Percentiles rank a stretch among this genome's conserved stretches.
Conservation (phyloP, 2,797 vertebrate genomes). For the Florisuga fusca region DNA sequence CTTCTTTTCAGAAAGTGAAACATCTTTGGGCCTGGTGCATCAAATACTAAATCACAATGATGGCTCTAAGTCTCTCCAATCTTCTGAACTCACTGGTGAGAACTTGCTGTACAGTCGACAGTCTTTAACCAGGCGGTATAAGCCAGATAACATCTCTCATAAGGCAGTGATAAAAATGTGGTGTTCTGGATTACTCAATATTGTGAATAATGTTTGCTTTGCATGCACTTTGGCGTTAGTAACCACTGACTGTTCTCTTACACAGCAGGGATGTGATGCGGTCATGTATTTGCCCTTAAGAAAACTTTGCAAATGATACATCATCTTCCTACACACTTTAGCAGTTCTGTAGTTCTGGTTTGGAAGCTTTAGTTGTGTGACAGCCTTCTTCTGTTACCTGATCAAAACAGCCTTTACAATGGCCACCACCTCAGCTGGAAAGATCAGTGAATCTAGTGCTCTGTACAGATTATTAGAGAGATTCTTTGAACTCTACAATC, state of each 20-base stretch:
- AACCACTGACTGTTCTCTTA: neutral
- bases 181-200: neutral
- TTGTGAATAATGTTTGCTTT: slow-evolving; percentile 21
- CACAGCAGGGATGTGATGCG: neutral
- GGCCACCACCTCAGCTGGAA: neutral
- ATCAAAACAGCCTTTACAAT: neutral
- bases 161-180: neutral
- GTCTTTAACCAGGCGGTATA: slow-evolving; percentile 21
- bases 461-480: neutral
- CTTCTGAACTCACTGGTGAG: slow-evolving; percentile 63
- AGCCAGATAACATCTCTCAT: neutral
- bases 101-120: slow-evolving; percentile 46
- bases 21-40: slow-evolving; percentile 55
- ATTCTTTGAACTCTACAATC: neutral
- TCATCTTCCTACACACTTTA: neutral
- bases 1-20: slow-evolving; percentile 68
- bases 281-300: neutral
- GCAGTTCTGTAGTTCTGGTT: neutral
- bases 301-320: fast-evolving
- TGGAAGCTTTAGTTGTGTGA: neutral
- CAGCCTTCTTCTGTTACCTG: neutral
- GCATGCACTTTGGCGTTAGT: slow-evolving; percentile 12
- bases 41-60: slow-evolving; percentile 60
- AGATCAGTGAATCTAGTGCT: neutral
- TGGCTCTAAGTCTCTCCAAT: slow-evolving; percentile 60